Base-by-base conservation (phyloP, 2,888 invertebrate genomes). In the Eledona agricola region DNA sequence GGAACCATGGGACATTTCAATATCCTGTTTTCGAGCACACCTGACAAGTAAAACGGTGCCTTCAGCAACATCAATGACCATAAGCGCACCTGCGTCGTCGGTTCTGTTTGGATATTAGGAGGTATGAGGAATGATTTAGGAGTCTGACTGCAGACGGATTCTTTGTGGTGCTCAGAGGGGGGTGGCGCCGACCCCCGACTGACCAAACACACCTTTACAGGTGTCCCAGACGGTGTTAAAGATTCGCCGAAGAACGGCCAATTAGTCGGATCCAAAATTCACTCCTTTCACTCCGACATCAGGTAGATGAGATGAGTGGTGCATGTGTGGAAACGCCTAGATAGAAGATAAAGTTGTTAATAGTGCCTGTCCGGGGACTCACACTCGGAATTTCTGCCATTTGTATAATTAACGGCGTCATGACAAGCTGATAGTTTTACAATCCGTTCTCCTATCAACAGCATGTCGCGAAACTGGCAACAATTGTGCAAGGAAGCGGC, bases 151-250 rank as follows among this genome's bases (percentile, higher is more conserved):
- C 51, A 42, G 53, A 58, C 53, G 57, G 58, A 43, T 52, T 56
- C 64, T 63, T 70, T 71, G 65, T 70, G 52, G 34, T 29, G 34
- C 64, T 28, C 64, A 54, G 54, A 59, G 67, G 71, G 70, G 64
- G 71, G 70, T 71, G 71, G 71, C 70, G 71, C 71, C 71, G 69
- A 58, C 53, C 55, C 52, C 60, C 59, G 34, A 57, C 60, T 58
- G 63, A 51, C 60, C 54, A 55, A 55, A 57, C 59, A 55, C 59
- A 54, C 47, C 55, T 51, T n/a, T 65, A 70, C 71, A 70, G 71
- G 71, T 71, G 71, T 69, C 66, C 62, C 46, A 47, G 46, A 57
- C 63, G 62, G 60, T 60, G 60, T 61, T 57, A 42, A 29, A 42
- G 42, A 42, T 45, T 34, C 56, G 51, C 53, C 55, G 55, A 57